phyloP scores from a whole-genome alignment of 2,797 vertebrate genomes.

The Syndactyla subalaris region DNA sequence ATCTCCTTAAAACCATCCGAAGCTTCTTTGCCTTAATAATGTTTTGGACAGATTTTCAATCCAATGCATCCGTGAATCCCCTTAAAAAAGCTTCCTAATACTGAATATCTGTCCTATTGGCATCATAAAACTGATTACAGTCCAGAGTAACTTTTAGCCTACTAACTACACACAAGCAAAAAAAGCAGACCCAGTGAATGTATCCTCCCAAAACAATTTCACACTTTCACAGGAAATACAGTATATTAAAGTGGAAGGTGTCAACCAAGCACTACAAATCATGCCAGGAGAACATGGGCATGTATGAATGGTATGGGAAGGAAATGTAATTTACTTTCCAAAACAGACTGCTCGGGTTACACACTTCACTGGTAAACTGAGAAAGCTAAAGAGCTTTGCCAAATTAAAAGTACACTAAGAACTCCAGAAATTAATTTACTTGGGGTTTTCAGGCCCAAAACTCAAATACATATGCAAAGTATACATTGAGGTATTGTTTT shows the following conservation, averaged over 20 bases:
- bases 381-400: background rate
- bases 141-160: background rate
- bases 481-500: background rate
- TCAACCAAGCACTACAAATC: background rate
- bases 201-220: background rate
- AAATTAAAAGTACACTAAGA: background rate
- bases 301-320: fast-evolving
- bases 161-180: background rate
- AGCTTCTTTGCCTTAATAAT: background rate
- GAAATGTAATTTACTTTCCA: background rate
- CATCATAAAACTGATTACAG: background rate
- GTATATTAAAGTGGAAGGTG: background rate
- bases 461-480: background rate
- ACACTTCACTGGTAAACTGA: background rate
- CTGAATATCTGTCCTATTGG: background rate
- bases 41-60: background rate
- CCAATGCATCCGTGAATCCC: background rate
- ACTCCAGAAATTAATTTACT: background rate
- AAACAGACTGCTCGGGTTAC: background rate
- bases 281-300: background rate
- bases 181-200: background rate
- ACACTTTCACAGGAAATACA: background rate
- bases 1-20: background rate
- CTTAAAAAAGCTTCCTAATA: background rate
- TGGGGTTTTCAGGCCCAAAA: background rate